Evolutionary conservation across 1,140 invertebrate genomes (phyloP).

Genomic region (Octopus sinensis): DNA sequence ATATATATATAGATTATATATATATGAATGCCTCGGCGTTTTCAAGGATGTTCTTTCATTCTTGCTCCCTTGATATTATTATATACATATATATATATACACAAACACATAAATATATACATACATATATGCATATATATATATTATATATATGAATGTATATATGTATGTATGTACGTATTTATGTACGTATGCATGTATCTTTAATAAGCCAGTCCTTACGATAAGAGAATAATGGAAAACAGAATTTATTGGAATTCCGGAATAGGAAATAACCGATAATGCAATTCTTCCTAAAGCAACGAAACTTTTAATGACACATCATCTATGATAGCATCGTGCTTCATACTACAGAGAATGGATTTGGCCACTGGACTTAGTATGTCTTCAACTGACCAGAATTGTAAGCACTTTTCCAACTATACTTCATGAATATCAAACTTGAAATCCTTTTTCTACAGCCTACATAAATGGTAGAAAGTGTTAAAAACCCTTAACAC

Average conservation of each 20-base stretch:
- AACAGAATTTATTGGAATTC: neutral
- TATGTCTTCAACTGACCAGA: neutral
- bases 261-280: conserved; percentile 1
- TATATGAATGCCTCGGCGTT: too few species aligned
- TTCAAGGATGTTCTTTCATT: too few species aligned
- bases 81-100: too few species aligned
- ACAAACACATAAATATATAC: too few species aligned
- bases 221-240: neutral
- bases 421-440: neutral
- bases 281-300: neutral
- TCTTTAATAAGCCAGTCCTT: neutral
- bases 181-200: neutral
- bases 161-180: neutral
- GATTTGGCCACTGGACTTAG: neutral
- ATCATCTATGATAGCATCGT: conserved; percentile 4
- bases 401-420: neutral
- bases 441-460: neutral
- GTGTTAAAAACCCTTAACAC: neutral
- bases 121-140: too few species aligned
- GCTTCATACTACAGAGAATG: conserved; percentile 3
- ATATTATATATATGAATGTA: too few species aligned
- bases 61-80: too few species aligned
- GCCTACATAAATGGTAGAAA: neutral
- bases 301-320: conserved; percentile 4
- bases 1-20: too few species aligned